Base-by-base conservation (phyloP, 2,888 invertebrate genomes). In the Biston betularia region DNA sequence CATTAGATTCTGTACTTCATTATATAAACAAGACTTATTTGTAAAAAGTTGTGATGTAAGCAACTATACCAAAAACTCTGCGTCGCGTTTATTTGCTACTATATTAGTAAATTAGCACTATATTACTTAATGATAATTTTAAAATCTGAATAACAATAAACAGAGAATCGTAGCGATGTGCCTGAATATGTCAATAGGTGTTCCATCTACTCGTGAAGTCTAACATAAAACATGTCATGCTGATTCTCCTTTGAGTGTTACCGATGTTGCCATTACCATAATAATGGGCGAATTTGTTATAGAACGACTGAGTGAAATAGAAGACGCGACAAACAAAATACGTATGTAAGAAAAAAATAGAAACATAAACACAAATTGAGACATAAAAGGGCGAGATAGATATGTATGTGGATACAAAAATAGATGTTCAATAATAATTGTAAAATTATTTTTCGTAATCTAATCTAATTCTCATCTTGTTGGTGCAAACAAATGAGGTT, bases 251-350 rank as follows among this genome's bases (percentile, higher is more conserved):
- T 69, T 59, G 72, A 75, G 67, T 70, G 71, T 69, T 63, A 71
- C 74, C 67, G 68, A 69, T 71, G 69, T 70, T 65, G 44, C 50
- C 49, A 75, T 76, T 76, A 71, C 70, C 75, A 76, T 76, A 72
- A 68, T 68, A 76, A 76, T 73, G 62, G 75, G 68, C 63, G 69
- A 69, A 68, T 74, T 75, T 71, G 68, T 67, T 65, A 54, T 60
- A 49, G 62, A 57, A 48, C 52, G 35, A 40, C 40, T 12, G 53
- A 49, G 35, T 52, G 52, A 58, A 66, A 72, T 70, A 69, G 68
- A 73, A 68, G 55, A 69, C 53, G 61, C 67, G 60, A 63, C 67
- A 58, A 67, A 70, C 66, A 70, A 35, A 57, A 70, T 72, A 63
- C 65, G 42, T 15, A 14, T 44, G 6, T 55, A 45, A 34, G 45